These are phyloP conservation scores for Empis stercorea DNA, from an alignment of 2,888 invertebrate genomes.

Conservation along the genomic window DNA sequence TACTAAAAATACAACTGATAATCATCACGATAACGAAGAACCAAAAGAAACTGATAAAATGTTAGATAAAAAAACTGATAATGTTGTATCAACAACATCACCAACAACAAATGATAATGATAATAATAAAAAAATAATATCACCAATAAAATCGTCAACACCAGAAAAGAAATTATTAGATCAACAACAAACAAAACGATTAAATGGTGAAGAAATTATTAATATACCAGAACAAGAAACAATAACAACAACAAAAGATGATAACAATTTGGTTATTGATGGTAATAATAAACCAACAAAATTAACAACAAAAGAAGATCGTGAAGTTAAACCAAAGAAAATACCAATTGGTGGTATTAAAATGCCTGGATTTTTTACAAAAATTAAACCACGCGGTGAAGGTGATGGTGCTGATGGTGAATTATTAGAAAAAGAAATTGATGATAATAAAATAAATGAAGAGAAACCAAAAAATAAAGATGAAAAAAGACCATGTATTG, in stretches of 20 bases:
- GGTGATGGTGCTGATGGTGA: slow-evolving; percentile 39
- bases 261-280: not conserved
- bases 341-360: slow-evolving; percentile 80
- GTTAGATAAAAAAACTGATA: slow-evolving; percentile 26
- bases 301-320: slow-evolving; percentile 44
- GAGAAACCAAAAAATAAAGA: slow-evolving; percentile 24
- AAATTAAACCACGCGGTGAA: slow-evolving; percentile 59
- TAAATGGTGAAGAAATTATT: slow-evolving; percentile 29
- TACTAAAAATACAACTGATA: slow-evolving; percentile 16
- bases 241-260: slow-evolving; percentile 24
- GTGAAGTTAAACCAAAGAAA: slow-evolving; percentile 66
- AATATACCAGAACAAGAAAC: slow-evolving; percentile 27
- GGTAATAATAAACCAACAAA: slow-evolving; percentile 20
- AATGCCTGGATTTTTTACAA: slow-evolving; percentile 74
- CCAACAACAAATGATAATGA: too few species aligned
- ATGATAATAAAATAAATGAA: slow-evolving; percentile 28
- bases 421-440: slow-evolving; percentile 36
- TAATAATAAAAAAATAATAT: slow-evolving; percentile 18
- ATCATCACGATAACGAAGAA: slow-evolving; percentile 29
- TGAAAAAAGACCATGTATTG: slow-evolving; percentile 28
- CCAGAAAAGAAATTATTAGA: slow-evolving; percentile 1
- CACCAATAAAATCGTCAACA: slow-evolving; percentile 1
- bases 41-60: slow-evolving; percentile 37
- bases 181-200: slow-evolving; percentile 12
- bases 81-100: slow-evolving; percentile 13